phyloP scores from a whole-genome alignment of 2,113 vertebrate species.

The Rhinichthys klamathensis region DNA sequence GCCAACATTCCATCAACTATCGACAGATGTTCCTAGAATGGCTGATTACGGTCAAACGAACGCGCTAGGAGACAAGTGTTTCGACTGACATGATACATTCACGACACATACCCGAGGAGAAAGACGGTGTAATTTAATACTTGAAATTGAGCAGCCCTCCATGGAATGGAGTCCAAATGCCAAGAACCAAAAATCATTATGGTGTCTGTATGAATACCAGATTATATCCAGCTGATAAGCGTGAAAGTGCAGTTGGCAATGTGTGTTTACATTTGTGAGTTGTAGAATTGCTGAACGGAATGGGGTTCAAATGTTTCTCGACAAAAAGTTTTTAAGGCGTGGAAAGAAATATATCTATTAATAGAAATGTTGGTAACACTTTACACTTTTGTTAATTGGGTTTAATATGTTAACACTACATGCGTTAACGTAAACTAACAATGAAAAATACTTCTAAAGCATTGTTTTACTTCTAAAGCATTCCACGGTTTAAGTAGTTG shows the following conservation, averaged over 20 bases:
- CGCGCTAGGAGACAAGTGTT: constrained; percentile 1
- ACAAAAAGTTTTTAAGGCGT: neutral
- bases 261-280: constrained; percentile 20
- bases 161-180: constrained; percentile 7
- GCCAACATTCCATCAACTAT: constrained; percentile 44
- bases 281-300: neutral
- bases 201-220: constrained; percentile 4
- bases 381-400: too few species aligned
- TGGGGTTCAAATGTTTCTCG: neutral
- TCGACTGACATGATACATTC: constrained; percentile 9
- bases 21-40: constrained; percentile 50
- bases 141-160: neutral
- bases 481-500: too few species aligned
- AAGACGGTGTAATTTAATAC: constrained; percentile 13
- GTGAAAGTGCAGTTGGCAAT: constrained; percentile 16
- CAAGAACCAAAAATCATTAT: constrained; percentile 6
- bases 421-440: too few species aligned
- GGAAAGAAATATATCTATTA: neutral
- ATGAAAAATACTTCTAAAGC: too few species aligned
- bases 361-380: neutral
- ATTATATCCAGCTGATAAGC: constrained; percentile 14
- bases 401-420: too few species aligned
- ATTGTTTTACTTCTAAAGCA: too few species aligned
- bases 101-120: constrained; percentile 1
- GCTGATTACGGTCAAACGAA: constrained; percentile 42